A percentile compares a stretch with the other conserved stretches of the same genome.
phyloP scores from a whole-genome alignment of 2,797 vertebrate species.

The Leuciscus waleckii region DNA sequence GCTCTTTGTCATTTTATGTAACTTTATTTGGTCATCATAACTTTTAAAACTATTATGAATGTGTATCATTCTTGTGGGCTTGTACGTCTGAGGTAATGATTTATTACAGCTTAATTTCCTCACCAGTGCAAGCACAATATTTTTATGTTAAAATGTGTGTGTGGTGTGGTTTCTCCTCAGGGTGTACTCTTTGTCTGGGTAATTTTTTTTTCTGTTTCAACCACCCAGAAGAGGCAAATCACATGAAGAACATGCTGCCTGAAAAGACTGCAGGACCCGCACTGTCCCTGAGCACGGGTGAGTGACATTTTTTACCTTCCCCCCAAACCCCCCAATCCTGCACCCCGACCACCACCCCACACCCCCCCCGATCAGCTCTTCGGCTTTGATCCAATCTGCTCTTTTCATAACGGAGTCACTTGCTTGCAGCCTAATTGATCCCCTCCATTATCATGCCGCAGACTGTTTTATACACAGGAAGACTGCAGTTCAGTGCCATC shows the following conservation, averaged over 20 bases:
- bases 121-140: neutral
- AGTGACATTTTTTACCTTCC: neutral
- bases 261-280: slow-evolving; percentile 79
- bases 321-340: no score
- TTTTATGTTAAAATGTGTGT: slow-evolving; percentile 36
- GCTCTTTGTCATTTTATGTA: slow-evolving; percentile 27
- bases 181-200: slow-evolving; percentile 60
- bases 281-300: slow-evolving; percentile 79
- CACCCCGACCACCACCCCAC: no score
- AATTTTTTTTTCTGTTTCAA: slow-evolving; percentile 66
- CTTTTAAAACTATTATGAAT: neutral
- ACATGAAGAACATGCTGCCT: slow-evolving; percentile 81
- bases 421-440: slow-evolving; percentile 32
- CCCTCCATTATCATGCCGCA: slow-evolving; percentile 29
- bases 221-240: slow-evolving; percentile 61
- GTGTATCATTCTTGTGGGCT: neutral
- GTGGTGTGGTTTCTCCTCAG: slow-evolving; percentile 46
- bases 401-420: slow-evolving; percentile 24
- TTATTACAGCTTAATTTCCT: slow-evolving; percentile 24
- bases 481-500: slow-evolving; percentile 43
- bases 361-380: neutral
- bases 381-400: neutral
- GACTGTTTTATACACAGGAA: slow-evolving; percentile 28
- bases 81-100: slow-evolving; percentile 30
- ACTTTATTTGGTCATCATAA: slow-evolving; percentile 30